Percentiles rank a stretch among this genome's conserved stretches.
These are phyloP conservation scores for Enteromius argenteus DNA, from an alignment of 2,797 vertebrate species.

Conservation along the genomic window DNA sequence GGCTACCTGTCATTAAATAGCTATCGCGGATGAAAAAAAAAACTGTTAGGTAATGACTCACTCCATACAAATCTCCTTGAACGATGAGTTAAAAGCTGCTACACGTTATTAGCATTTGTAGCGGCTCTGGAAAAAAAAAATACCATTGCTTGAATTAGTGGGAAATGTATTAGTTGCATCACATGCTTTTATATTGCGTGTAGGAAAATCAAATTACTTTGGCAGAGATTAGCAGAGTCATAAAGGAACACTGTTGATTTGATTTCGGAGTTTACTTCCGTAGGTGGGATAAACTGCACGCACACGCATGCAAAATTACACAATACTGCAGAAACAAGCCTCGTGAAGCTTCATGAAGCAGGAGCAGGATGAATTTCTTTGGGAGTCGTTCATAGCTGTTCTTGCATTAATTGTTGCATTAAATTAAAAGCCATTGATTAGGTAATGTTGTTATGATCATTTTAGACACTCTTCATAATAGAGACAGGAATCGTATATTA, in stretches of 20 bases:
- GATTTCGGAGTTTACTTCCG: conserved; percentile 1
- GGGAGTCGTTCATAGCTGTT: neutral
- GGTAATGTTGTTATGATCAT: neutral
- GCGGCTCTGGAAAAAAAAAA: neutral
- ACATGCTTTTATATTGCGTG: conserved; percentile 4
- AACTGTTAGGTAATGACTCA: conserved; percentile 36
- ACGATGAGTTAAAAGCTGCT: conserved; percentile 35
- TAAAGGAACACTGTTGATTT: conserved; percentile 21
- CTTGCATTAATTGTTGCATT: neutral
- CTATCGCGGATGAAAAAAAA: neutral
- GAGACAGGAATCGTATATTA: neutral
- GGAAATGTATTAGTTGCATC: conserved; percentile 21
- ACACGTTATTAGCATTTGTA: neutral
- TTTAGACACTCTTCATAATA: conserved; percentile 3
- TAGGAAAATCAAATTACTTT: conserved; percentile 21
- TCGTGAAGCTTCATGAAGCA: conserved; percentile 5
- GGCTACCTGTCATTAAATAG: conserved; percentile 32
- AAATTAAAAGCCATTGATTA: neutral
- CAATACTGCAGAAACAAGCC: neutral
- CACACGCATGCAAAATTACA: neutral
- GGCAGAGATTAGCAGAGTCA: conserved; percentile 22
- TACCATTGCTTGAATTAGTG: conserved; percentile 3
- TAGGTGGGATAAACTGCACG: conserved; percentile 5
- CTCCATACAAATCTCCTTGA: conserved; percentile 5
- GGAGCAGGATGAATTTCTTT: neutral